Base-by-base conservation (phyloP, 2,888 invertebrate genomes). In the Mongoloraphidia duomilia region DNA sequence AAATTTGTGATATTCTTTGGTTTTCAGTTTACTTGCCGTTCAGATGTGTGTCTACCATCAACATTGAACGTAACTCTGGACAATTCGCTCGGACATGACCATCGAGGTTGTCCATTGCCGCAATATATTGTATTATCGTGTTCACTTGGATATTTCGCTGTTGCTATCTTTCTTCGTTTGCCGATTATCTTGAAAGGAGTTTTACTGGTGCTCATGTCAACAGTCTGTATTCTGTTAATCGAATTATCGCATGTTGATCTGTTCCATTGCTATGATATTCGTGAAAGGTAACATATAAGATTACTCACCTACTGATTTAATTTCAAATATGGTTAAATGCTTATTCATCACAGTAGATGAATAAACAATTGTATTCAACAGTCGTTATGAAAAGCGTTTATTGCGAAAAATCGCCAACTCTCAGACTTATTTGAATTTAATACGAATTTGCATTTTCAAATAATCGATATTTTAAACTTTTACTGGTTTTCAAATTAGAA, bases 71-170 rank as follows among this genome's bases (percentile, higher is more conserved):
- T 70, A 2, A 76, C 74, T 6, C 63, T 76, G 10, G 66, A 73
- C 41, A 64, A 66, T 10, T 43, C 56, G 49, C 37, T 54, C 41
- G 63, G 64, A 37, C 68, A 69, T 43, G 80, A 84, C 53, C 89
- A 91, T 63, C 73, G 88, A 45, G 81, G 82, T 13, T 90, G 90
- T 60, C 85, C 87, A 0, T 70, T 91, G 49, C 93, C 93, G 0
- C 82, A 91, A 50, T 94, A 93, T 67, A 84, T 92, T 40, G 82
- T 88, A 6, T 69, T 92, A 11, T 88, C 88, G 10, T 89, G 90
- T 59, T 79, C 89, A 47, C 74, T 93, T 56, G 85, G 87, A 47
- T 87, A 86, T 69, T 73, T 93, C 50, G 81, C 87, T 0, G 86
- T 91, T 34, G 85, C 90, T 1, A 80, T 91, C 51, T 93, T 92